Conservation (phyloP, 2,888 invertebrate species). For the Exephanes ischioxanthus region DNA sequence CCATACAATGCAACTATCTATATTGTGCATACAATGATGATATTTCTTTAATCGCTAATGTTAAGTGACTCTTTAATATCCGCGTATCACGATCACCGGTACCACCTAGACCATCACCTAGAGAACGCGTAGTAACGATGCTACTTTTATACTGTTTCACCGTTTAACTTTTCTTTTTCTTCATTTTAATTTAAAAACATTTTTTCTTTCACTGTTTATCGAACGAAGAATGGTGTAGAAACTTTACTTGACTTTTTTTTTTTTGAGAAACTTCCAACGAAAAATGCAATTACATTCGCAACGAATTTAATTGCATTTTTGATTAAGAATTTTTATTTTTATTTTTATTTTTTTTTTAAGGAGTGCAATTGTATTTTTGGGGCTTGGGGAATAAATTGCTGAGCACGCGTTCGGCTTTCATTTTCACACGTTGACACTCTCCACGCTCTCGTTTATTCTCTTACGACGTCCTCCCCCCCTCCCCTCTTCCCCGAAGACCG, state of each 20-base stretch:
- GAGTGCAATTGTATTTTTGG: constrained; percentile 7
- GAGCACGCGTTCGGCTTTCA: constrained; percentile 42
- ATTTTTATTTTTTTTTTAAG: background rate
- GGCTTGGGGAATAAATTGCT: constrained; percentile 33
- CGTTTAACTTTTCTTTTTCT: constrained; percentile 25
- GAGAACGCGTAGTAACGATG: constrained; percentile 66
- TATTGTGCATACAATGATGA: constrained; percentile 43
- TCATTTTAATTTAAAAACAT: background rate
- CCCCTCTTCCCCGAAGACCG: constrained; percentile 22
- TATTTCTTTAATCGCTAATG: constrained; percentile 56
- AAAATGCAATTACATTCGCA: constrained; percentile 43
- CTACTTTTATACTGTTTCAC: constrained; percentile 42
- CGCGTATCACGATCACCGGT: constrained; percentile 71
- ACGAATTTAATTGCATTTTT: constrained; percentile 52
- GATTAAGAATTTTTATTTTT: background rate
- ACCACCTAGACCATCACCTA: constrained; percentile 67
- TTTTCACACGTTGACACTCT: constrained; percentile 21
- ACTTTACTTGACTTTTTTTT: background rate
- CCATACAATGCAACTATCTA: constrained; percentile 67
- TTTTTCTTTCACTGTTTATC: background rate
- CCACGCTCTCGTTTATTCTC: constrained; percentile 26
- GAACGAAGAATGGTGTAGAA: background rate
- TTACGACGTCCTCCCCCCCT: background rate
- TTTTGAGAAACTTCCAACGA: background rate
- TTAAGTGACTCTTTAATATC: constrained; percentile 57